Conservation (phyloP, 1,140 invertebrate genomes). For the Zelostemma sp. region DNA sequence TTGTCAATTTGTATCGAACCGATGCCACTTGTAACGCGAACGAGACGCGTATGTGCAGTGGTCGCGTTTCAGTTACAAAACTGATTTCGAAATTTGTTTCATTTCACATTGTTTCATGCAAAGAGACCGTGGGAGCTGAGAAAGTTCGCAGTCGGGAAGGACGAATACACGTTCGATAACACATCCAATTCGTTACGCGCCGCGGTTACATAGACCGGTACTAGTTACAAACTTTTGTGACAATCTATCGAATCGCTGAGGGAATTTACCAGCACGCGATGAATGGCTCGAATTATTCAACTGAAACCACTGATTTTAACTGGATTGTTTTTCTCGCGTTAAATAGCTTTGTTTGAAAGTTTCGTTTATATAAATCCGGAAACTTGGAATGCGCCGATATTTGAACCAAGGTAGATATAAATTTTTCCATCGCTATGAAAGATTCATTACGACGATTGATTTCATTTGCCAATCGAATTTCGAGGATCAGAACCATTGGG, state of each 20-base stretch:
- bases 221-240: slow-evolving; percentile 44
- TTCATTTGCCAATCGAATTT: slow-evolving; percentile 16
- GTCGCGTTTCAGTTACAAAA: slow-evolving; percentile 25
- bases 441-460: slow-evolving; percentile 17
- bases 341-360: too few relatives aligned
- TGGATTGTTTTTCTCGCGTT: too few relatives aligned
- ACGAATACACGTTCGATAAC: slow-evolving; percentile 31
- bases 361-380: background rate
- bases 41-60: slow-evolving; percentile 1
- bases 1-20: too few relatives aligned
- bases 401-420: too few relatives aligned
- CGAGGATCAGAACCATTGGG: slow-evolving; percentile 18
- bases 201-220: slow-evolving; percentile 35
- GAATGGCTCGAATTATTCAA: slow-evolving; percentile 23
- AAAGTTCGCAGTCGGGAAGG: slow-evolving; percentile 33
- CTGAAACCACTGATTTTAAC: too few relatives aligned
- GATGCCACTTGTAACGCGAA: background rate
- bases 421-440: background rate
- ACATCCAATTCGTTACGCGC: slow-evolving; percentile 44
- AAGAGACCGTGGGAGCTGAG: slow-evolving; percentile 7
- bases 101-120: slow-evolving; percentile 26
- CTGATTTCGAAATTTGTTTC: slow-evolving; percentile 32
- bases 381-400: background rate
- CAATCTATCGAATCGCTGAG: slow-evolving; percentile 43
- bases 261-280: slow-evolving; percentile 30